Base-by-base conservation (phyloP, 2,888 invertebrate species). In the Scaptodrosophila latifasciaeformis region DNA sequence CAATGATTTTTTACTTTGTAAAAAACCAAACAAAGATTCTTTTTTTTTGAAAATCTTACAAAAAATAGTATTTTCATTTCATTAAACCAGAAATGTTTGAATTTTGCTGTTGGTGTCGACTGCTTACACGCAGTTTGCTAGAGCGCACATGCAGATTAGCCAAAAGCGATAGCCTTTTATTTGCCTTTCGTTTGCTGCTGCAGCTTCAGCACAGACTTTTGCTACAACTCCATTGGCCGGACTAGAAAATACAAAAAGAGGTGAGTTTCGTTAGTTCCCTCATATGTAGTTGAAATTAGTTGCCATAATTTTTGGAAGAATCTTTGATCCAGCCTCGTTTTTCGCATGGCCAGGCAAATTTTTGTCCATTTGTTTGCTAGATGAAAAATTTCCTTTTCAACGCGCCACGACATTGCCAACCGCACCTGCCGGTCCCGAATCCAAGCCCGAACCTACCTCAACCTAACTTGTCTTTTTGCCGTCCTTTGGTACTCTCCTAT, bases 371-470 rank as follows among this genome's bases (percentile, higher is more conserved):
- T 49, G 62, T 49, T 61, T 47, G 70, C 59, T 59, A 67, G 34
- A 72, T 72, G 77, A 79, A 79, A 76, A 76, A 76, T 79, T 74
- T 74, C 74, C 74, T 71, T 75, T 78, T 71, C 76, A 68, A 67
- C 65, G 65, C 68, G 47, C 57, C 47, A 46, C 68, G 64, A 67
- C 68, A 59, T 34, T 12, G 34, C n/a, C n/a, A n/a, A 53, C 57
- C 70, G 76, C 72, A 74, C 79, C 79, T 78, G 72, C 69, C 71
- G 57, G 37, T 12, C 34, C 17, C 30, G 30, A 18, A 17, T 13
- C 15, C 15, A 29, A 29, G 21, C 15, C 44, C 30, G 13, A 44
- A 15, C 30, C 29, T n/a, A n/a, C n/a, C n/a, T n/a, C n/a, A n/a
- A n/a, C n/a, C n/a, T n/a, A n/a, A n/a, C n/a, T n/a, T n/a, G n/a